Evolutionary conservation across 2,113 vertebrate species (phyloP), one percentile per base, ranked within the genome.

Genomic region (Osmerus mordax): DNA sequence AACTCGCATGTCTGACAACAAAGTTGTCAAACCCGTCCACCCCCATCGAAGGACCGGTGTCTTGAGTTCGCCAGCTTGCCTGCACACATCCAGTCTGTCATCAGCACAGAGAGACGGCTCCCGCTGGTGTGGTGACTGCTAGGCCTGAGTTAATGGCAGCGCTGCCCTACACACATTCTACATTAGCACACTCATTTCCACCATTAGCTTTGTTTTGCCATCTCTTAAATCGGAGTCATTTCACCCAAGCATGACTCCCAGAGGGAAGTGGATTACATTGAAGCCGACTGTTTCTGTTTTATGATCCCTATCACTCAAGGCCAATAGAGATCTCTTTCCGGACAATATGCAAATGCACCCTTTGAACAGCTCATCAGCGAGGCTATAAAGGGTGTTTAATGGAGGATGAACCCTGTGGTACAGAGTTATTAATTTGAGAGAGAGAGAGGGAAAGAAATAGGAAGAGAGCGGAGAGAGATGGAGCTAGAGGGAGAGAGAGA

Each of bases 271-370:
- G 36, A 18, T 71, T 47, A 47, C 67, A 14, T 41, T 16, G 21
- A 58, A 47, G 67, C 67, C 14, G 67, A 3, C 23, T 14, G 21
- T 59, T 60, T 59, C 79, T 63, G 29, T 64, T 36, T 86, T 82
- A 87, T 56, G 55, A 73, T 54, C 64, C 41, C 7, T 62, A 83
- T 60, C n/a, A 6, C 72, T 56, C 15, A 1, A 54, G 72, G 51
- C 71, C 16, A 13, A 4, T 71, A 74, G 75, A 70, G 77, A 65
- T 79, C 23, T 2, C 69, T 79, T 76, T 66, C 29, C 52, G 11
- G 74, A n/a, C 36, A 7, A 80, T 85, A 83, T 87, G 84, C 79
- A 74, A 85, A 89, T 84, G 76, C 47, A 0, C 28, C 78, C 78
- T 87, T 89, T 79, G 56, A 79, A 81, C 11, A 55, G 76, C 72